Base-by-base conservation (phyloP, 2,888 invertebrate genomes). In the Rotaria socialis region DNA sequence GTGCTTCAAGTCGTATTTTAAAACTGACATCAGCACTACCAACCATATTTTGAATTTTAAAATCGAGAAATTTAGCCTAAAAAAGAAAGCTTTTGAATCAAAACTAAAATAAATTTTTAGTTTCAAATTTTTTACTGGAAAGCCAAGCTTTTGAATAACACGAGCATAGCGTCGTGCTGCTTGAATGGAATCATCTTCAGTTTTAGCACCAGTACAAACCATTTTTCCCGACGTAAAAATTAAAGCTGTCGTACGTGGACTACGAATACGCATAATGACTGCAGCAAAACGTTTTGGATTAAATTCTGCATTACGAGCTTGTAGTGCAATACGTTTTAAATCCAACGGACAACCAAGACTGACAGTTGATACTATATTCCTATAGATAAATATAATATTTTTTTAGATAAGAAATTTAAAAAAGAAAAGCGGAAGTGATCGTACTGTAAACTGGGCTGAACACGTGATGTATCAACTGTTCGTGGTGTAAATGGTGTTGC, bases 281-380 rank as follows among this genome's bases (percentile, higher is more conserved):
- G 87, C 87, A 67, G 85, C 87, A 84, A 87, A 85, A 55, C 87
- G 85, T 92, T 98, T 98, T 14, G 98, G 98, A 91, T 99, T 99
- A 90, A 98, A 99, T 92, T 99, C 98, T 3, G 98, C 98, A 92
- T 99, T 99, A 91, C 98, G 94, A 0, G 98, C 97, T 91, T 97
- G 97, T 6, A 98, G 92, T 0, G 98, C 97, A 89, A 99, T 99
- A 92, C 95, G 96, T 90, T 98, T 97, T 87, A 99, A 92, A 90
- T 99, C 97, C 88, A 98, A 92, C 92, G 95, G 96, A 91, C 97
- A 97, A 89, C 94, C 91, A 86, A 99, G 92, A 91, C 97, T 98
- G 0, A 99, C 97, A 10, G 98, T 99, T 84, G 97, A 96, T 0
- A 99, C 98, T 89, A 99, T 98, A 90, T 98, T 99, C 90, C 96